A percentile compares a stretch with the other conserved stretches of the same genome.
phyloP scores from a whole-genome alignment of 2,797 vertebrate genomes.

The Notolepis coatsorum region DNA sequence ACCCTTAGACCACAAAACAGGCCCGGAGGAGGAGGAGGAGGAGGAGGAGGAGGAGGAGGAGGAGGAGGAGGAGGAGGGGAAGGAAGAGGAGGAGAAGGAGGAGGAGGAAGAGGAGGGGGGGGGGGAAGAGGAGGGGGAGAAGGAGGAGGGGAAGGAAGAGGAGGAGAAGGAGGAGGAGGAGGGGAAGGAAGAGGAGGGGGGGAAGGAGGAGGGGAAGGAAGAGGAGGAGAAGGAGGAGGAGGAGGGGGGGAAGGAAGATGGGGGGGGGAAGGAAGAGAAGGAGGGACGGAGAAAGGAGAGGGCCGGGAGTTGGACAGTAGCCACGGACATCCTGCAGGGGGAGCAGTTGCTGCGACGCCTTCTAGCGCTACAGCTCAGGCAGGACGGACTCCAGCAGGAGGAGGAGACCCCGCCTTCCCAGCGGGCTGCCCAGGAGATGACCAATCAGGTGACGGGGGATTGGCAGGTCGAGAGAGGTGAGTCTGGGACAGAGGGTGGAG shows the following conservation, averaged over 20 bases:
- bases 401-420: slow-evolving; percentile 24
- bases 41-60: too few species aligned
- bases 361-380: slow-evolving; percentile 64
- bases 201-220: too few species aligned
- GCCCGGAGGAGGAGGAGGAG: background rate
- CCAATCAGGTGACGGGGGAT: slow-evolving; percentile 10
- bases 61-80: too few species aligned
- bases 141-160: too few species aligned
- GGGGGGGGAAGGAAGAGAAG: too few species aligned
- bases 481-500: slow-evolving; percentile 4
- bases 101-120: background rate
- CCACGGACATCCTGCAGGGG: slow-evolving; percentile 68
- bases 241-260: background rate
- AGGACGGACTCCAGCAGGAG: slow-evolving; percentile 44
- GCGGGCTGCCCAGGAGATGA: slow-evolving; percentile 18
- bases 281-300: background rate
- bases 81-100: too few species aligned
- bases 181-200: too few species aligned
- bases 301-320: slow-evolving; percentile 35
- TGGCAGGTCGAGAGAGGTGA: background rate
- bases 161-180: too few species aligned
- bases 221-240: background rate
- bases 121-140: slow-evolving; percentile 11
- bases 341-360: slow-evolving; percentile 74
- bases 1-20: background rate